Evolutionary conservation across 2,113 vertebrate species (phyloP), one percentile per base, ranked within the genome.

Genomic region (Patagioenas fasciata): DNA sequence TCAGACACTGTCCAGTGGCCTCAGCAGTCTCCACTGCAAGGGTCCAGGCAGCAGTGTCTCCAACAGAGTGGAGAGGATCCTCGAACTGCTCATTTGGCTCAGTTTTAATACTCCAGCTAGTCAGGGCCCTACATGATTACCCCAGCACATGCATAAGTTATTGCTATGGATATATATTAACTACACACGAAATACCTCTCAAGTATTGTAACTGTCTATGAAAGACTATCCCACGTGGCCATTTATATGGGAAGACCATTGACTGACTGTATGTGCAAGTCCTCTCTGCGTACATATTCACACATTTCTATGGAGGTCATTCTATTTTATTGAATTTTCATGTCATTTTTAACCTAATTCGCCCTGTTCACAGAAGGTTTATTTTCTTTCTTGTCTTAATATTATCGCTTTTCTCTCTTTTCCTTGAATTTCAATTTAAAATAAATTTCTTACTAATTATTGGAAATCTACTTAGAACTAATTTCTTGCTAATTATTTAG

Each of bases 41-140:
- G 57, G 23, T 11, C 28, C 17, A 28, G 19, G 34, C 42, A 57
- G 60, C n/a, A 29, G n/a, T 4, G 15, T 34, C 51, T 75, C 32
- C 80, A 86, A 20, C 7, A 48, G 57, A 54, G 32, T 7, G 15
- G 15, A 65, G 26, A 70, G 16, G 47, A 8, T 71, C 57, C 80
- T 82, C 66, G 53, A 21, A 36, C 8, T 6, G 14, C 4, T 36
- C 16, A 26, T 25, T 53, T 73, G 15, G 5, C 13, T n/a, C 42
- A 38, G 11, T 16, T 71, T 24, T 65, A 32, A 32, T 8, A 74
- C 73, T 23, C 38, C 34, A 78, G 15, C 9, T 57, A 32, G 5
- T 24, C 5, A 0, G 13, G 18, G 23, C 32, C 34, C 19, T 40
- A n/a, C 9, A 1, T 2, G 6, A 54, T 50, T 34, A 67, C 11